Base-by-base conservation (phyloP, 2,888 invertebrate genomes). In the Zootermopsis nevadensis region DNA sequence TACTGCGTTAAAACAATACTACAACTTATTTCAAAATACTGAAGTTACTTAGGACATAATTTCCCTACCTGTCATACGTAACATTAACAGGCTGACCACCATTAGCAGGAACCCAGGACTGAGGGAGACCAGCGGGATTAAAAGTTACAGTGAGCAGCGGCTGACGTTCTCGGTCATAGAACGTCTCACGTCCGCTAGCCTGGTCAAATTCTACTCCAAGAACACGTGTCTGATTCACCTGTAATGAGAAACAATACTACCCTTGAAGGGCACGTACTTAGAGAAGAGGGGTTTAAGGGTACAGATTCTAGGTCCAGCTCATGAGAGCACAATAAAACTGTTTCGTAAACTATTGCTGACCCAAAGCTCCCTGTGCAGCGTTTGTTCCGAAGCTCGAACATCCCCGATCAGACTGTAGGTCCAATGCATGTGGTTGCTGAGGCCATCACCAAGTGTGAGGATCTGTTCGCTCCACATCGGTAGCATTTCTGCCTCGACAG, bases 121-220 rank as follows among this genome's bases (percentile, higher is more conserved):
- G 91, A n/a, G 98, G 98, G 80, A 98, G 90, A 0, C 98, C 98
- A 67, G 96, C 95, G 53, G 94, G 95, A 89, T 98, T 97, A 88
- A 97, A 98, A 27, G 95, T 94, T 79, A 98, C 95, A 0, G 95
- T 95, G 84, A 99, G 92, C 48, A 99, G 91, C 24, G 97, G 95
- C 84, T 94, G 94, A 85, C 95, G 93, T 85, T 96, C 94, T 85
- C 95, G 93, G 88, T 98, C 97, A 87, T 96, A 97, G 89, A 98
- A 96, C 0, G 96, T 96, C 90, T 98, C 98, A 66, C 95, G 94
- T 86, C 97, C 96, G 72, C 95, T 95, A 85, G 95, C 95, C 88
- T 98, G 96, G 88, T 99, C 97, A 88, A 97, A 98, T 89, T 98
- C 97, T 80, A 98, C 95, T 27, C 97, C 97, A 55, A 99, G 91